These are phyloP conservation scores for Lates japonicus DNA, from an alignment of 2,797 vertebrate species.

Conservation along the genomic window DNA sequence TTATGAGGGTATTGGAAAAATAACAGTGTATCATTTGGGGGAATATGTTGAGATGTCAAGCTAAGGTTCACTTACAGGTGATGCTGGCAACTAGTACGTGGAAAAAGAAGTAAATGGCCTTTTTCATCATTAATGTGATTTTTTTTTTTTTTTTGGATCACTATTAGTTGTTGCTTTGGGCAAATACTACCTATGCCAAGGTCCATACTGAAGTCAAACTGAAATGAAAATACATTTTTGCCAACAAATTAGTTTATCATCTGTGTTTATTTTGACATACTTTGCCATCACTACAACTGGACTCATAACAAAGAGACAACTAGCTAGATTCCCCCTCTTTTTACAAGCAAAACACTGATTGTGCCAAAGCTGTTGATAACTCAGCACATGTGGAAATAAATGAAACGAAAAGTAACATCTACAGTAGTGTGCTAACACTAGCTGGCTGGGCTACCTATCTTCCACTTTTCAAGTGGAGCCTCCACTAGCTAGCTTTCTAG, in stretches of 20 bases:
- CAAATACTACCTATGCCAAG: background rate
- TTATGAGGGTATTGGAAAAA: slow-evolving; percentile 22
- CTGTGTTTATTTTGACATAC: background rate
- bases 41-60: slow-evolving; percentile 18
- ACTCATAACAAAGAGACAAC: too few species aligned
- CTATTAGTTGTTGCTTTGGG: background rate
- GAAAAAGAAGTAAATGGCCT: background rate
- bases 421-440: too few species aligned
- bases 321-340: too few species aligned
- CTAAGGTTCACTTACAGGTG: slow-evolving; percentile 2
- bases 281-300: background rate
- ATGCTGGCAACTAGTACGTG: background rate
- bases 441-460: background rate
- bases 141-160: slow-evolving; percentile 2
- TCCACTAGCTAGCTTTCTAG: too few species aligned
- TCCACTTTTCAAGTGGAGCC: background rate
- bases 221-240: background rate
- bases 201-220: background rate
- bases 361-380: background rate
- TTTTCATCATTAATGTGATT: background rate
- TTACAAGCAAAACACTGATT: too few species aligned
- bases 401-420: too few species aligned
- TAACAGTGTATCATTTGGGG: background rate
- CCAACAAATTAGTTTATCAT: background rate
- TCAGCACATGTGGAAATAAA: background rate